These are phyloP conservation scores for Scomber colias DNA, from an alignment of 2,113 vertebrate species.

Conservation along the genomic window DNA sequence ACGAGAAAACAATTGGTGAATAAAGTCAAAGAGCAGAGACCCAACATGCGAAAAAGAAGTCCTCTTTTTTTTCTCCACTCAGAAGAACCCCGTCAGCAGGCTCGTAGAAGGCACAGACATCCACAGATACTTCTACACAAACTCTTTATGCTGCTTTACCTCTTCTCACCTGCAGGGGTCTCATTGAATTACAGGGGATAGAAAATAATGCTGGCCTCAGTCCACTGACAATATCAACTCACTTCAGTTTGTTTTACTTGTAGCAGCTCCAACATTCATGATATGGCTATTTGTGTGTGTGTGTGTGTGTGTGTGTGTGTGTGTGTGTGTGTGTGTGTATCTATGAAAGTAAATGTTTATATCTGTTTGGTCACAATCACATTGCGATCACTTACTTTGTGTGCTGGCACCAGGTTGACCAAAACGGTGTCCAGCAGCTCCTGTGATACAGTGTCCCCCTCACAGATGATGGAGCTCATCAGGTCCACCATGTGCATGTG, in stretches of 20 bases:
- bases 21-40: neutral
- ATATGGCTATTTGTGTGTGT: neutral
- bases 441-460: constrained; percentile 98
- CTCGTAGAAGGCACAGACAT: neutral
- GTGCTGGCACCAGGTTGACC: constrained; percentile 97
- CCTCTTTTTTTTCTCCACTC: neutral
- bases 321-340: neutral
- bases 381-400: constrained; percentile 87
- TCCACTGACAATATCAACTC: constrained; percentile 9
- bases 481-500: constrained; percentile 99
- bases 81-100: neutral
- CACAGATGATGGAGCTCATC: constrained; percentile 99
- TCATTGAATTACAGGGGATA: constrained; percentile 73
- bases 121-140: neutral
- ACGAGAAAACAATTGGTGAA: constrained; percentile 7
- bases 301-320: too few species aligned
- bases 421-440: constrained; percentile 97
- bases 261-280: neutral
- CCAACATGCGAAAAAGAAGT: neutral
- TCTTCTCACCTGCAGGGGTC: constrained; percentile 76
- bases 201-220: constrained; percentile 24
- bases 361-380: neutral
- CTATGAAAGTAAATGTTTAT: too few species aligned
- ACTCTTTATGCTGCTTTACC: constrained; percentile 53
- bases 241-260: constrained; percentile 5